Conservation (phyloP, 2,888 invertebrate genomes). For the Orgyia antiqua region DNA sequence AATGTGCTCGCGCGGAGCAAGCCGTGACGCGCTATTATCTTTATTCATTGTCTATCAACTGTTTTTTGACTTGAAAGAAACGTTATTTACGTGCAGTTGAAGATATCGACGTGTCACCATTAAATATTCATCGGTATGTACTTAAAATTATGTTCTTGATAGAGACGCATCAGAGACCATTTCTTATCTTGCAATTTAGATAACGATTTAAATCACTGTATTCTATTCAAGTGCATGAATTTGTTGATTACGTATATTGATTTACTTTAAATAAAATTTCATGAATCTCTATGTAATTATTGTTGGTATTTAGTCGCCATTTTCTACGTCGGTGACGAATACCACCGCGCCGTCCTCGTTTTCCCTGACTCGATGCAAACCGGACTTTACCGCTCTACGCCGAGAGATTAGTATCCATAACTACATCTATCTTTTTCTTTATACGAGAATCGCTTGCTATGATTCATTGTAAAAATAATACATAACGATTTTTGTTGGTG, state of each 20-base stretch:
- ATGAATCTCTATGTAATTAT: conserved; percentile 54
- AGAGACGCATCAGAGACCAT: conserved; percentile 30
- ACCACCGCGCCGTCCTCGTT: conserved; percentile 69
- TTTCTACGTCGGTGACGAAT: conserved; percentile 77
- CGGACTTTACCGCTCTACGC: conserved; percentile 61
- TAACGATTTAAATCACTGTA: conserved; percentile 35
- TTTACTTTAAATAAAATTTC: conserved; percentile 36
- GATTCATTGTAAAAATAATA: conserved; percentile 71
- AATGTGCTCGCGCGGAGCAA: conserved; percentile 64
- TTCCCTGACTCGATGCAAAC: conserved; percentile 50
- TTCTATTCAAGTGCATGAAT: conserved; percentile 31
- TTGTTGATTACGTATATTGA: conserved; percentile 42
- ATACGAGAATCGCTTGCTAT: conserved; percentile 56
- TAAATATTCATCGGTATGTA: conserved; percentile 52
- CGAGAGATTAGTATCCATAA: conserved; percentile 55
- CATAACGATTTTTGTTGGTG: conserved; percentile 40
- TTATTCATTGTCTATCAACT: conserved; percentile 47
- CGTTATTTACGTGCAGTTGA: conserved; percentile 32
- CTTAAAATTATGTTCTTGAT: conserved; percentile 24
- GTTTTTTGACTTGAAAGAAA: conserved; percentile 45
- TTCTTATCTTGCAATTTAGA: conserved; percentile 46
- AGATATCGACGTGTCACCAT: conserved; percentile 31
- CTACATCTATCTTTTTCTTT: conserved; percentile 39
- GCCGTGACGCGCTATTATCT: conserved; percentile 65
- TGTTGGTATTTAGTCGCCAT: conserved; percentile 77